Conservation (phyloP, 2,888 invertebrate species). For the Drosophila paramelanica region DNA sequence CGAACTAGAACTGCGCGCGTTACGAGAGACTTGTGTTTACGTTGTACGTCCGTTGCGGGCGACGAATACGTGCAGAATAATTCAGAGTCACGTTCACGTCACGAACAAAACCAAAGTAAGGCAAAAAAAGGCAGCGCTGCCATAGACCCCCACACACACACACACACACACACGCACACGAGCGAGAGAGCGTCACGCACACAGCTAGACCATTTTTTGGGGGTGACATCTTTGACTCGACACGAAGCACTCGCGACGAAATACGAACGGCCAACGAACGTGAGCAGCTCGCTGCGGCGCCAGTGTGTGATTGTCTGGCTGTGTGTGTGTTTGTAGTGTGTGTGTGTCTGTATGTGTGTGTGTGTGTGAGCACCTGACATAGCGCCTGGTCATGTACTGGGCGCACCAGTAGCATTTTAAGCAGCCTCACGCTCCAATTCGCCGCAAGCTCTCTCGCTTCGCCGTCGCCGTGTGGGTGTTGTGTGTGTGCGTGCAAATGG, state of each 20-base stretch:
- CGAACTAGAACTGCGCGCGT: slow-evolving; percentile 36
- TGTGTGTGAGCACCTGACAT: slow-evolving; percentile 83
- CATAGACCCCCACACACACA: slow-evolving; percentile 38
- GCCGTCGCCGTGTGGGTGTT: slow-evolving; percentile 45
- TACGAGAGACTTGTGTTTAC: slow-evolving; percentile 54
- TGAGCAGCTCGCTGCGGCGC: slow-evolving; percentile 44
- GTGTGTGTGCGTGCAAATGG: slow-evolving; percentile 84
- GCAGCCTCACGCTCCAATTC: slow-evolving; percentile 85
- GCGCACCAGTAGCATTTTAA: slow-evolving; percentile 86
- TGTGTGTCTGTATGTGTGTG: slow-evolving; percentile 28
- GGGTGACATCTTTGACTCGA: slow-evolving; percentile 82
- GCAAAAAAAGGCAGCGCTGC: slow-evolving; percentile 72
- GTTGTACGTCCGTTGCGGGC: slow-evolving; percentile 81
- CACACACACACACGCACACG: slow-evolving; percentile 11
- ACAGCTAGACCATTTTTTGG: slow-evolving; percentile 66
- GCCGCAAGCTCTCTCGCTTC: slow-evolving; percentile 56
- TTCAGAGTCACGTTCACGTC: slow-evolving; percentile 85
- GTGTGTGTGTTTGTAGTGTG: slow-evolving; percentile 49
- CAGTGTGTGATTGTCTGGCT: slow-evolving; percentile 36
- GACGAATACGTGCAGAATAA: slow-evolving; percentile 85
- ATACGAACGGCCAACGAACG: slow-evolving; percentile 49
- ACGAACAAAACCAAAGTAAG: slow-evolving; percentile 85
- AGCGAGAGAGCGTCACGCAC: slow-evolving; percentile 44
- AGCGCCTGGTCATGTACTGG: slow-evolving; percentile 84
- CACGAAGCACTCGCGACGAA: slow-evolving; percentile 58